Evolutionary conservation across 2,888 invertebrate species (phyloP).

Genomic region (Venustoraphidia nigricollis): DNA sequence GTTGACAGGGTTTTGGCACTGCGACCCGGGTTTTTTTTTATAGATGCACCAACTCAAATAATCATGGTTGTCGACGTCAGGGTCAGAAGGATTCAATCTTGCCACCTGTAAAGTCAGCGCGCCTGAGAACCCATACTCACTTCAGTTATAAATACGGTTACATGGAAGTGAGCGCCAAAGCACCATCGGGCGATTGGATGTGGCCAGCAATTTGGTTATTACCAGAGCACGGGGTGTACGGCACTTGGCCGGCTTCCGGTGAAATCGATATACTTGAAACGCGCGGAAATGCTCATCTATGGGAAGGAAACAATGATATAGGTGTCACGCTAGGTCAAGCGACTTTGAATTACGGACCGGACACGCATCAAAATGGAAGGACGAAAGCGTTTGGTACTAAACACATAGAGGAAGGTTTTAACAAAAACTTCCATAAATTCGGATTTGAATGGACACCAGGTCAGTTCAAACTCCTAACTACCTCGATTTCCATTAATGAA

Average conservation of each 20-base stretch:
- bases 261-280: constrained; percentile 27
- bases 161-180: constrained; percentile 22
- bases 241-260: constrained; percentile 24
- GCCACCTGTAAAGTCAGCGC: constrained; percentile 12
- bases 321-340: constrained; percentile 19
- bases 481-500: constrained; percentile 11
- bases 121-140: constrained; percentile 19
- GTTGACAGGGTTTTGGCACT: no score
- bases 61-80: no score
- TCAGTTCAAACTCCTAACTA: constrained; percentile 8
- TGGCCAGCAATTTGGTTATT: constrained; percentile 19
- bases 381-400: constrained; percentile 16
- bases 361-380: constrained; percentile 14
- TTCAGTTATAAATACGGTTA: constrained; percentile 23
- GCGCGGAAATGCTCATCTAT: constrained; percentile 19
- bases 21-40: no score
- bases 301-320: constrained; percentile 7
- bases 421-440: constrained; percentile 17
- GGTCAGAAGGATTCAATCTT: no score
- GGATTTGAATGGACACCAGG: constrained; percentile 17
- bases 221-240: constrained; percentile 18
- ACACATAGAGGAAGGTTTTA: constrained; percentile 12
- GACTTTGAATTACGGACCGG: constrained; percentile 27
- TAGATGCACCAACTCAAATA: no score
- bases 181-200: constrained; percentile 21